Percentiles rank a stretch among this genome's conserved stretches.
Conservation (phyloP, 2,888 invertebrate genomes). For the Tupiocoris notatus region DNA sequence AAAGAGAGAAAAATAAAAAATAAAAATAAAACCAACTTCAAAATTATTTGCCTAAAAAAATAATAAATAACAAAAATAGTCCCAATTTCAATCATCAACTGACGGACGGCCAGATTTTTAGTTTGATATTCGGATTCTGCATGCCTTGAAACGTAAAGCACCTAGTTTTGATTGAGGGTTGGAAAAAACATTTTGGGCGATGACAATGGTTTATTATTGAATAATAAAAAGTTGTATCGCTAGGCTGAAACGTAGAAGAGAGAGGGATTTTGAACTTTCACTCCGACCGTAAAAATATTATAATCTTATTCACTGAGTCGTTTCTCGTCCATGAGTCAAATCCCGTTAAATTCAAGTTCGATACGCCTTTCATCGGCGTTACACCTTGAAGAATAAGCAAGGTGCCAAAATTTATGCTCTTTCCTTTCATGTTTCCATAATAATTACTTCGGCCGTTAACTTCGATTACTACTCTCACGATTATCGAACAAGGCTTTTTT, state of each 20-base stretch:
- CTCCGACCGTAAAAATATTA: not conserved
- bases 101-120: no score
- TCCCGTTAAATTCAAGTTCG: slow-evolving; percentile 27
- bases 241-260: no score
- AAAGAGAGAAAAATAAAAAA: no score
- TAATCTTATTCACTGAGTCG: not conserved
- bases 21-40: no score
- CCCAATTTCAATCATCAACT: no score
- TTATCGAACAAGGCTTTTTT: slow-evolving; percentile 1
- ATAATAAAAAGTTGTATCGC: no score
- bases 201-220: no score
- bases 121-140: no score
- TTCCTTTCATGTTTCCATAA: slow-evolving; percentile 22
- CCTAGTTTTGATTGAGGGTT: not conserved
- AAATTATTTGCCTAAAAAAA: no score
- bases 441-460: slow-evolving; percentile 7
- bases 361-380: slow-evolving; percentile 18
- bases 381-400: slow-evolving; percentile 7
- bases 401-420: slow-evolving; percentile 21
- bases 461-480: not conserved
- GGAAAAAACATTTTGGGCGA: not conserved
- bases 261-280: no score
- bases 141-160: no score
- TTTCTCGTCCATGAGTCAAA: not conserved
- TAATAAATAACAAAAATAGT: no score